A percentile compares a stretch with the other conserved stretches of the same genome.
Evolutionary conservation across 1,140 invertebrate species (phyloP).

Genomic region (Harlomillsia oculata): DNA sequence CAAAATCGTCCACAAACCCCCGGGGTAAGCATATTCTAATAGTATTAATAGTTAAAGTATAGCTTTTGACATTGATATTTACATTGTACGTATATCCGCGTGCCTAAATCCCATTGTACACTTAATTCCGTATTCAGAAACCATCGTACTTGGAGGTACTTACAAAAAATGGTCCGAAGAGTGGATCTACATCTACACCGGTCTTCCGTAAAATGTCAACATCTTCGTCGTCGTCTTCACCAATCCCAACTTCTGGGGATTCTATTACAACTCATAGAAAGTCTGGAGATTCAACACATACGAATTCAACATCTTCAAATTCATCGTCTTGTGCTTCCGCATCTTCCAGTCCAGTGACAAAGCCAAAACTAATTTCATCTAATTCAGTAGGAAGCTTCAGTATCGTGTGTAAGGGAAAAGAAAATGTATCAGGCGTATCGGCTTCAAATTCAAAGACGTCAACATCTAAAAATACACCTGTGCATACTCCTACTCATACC

Average conservation of each 20-base stretch:
- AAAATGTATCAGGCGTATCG: neutral
- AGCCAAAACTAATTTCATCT: slow-evolving; percentile 13
- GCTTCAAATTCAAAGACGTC: slow-evolving; percentile 15
- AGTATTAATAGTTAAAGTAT: neutral
- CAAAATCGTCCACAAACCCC: slow-evolving; percentile 29
- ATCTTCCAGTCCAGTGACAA: slow-evolving; percentile 22
- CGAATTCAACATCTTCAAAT: slow-evolving; percentile 6
- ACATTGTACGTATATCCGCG: too few species aligned
- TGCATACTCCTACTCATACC: slow-evolving; percentile 6
- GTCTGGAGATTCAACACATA: neutral
- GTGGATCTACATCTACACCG: neutral
- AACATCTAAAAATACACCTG: slow-evolving; percentile 13
- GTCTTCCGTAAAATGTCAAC: slow-evolving; percentile 13
- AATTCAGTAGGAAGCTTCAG: slow-evolving; percentile 5
- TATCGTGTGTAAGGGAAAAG: slow-evolving; percentile 3
- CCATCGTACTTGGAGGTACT: slow-evolving; percentile 32
- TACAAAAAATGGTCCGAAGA: slow-evolving; percentile 19
- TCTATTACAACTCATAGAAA: neutral
- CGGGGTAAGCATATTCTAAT: slow-evolving; percentile 20
- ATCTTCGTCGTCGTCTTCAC: slow-evolving; percentile 11
- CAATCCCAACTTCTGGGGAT: slow-evolving; percentile 3
- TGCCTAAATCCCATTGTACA: neutral
- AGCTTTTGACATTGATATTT: too few species aligned
- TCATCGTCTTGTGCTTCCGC: slow-evolving; percentile 20
- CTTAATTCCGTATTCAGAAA: slow-evolving; percentile 20